phyloP scores from a whole-genome alignment of 2,888 invertebrate species.

The Lordiphosa fenestrarum region DNA sequence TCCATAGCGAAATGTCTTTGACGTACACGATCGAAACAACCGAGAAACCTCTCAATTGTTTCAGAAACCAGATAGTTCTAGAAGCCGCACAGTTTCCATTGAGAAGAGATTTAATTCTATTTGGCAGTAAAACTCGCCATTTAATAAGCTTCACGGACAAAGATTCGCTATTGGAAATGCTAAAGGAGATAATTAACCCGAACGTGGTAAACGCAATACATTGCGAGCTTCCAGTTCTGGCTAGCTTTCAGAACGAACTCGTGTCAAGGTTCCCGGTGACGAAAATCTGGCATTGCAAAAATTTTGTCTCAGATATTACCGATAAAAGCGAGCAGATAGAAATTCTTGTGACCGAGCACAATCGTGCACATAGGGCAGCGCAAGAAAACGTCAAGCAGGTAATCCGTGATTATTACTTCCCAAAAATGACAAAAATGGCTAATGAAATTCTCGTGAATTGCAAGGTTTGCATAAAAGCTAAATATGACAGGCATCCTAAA shows the following conservation, averaged over 20 bases:
- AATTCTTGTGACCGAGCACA: constrained; percentile 10
- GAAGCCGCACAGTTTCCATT: not conserved
- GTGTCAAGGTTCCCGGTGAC: constrained; percentile 1
- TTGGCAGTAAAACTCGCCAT: constrained; percentile 4
- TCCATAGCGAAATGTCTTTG: constrained; percentile 1
- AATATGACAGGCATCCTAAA: not conserved
- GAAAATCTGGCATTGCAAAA: not conserved
- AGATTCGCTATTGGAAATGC: not conserved
- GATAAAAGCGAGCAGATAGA: not conserved
- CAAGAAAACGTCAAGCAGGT: constrained; percentile 9
- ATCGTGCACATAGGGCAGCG: constrained; percentile 8
- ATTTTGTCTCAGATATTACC: not conserved
- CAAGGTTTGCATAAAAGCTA: not conserved
- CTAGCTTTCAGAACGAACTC: constrained; percentile 1
- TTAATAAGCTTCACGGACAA: not conserved
- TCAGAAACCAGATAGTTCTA: constrained; percentile 4
- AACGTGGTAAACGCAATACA: constrained; percentile 7
- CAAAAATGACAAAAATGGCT: constrained; percentile 1
- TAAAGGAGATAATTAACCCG: constrained; percentile 1
- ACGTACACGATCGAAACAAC: constrained; percentile 5
- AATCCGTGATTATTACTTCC: constrained; percentile 6
- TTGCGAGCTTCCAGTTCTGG: not conserved
- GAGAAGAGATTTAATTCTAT: not conserved
- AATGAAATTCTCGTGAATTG: not conserved
- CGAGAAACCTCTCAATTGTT: constrained; percentile 1